Evolutionary conservation across 2,888 invertebrate genomes (phyloP), one percentile per base, ranked within the genome.

Genomic region (Acrobasis consociella): DNA sequence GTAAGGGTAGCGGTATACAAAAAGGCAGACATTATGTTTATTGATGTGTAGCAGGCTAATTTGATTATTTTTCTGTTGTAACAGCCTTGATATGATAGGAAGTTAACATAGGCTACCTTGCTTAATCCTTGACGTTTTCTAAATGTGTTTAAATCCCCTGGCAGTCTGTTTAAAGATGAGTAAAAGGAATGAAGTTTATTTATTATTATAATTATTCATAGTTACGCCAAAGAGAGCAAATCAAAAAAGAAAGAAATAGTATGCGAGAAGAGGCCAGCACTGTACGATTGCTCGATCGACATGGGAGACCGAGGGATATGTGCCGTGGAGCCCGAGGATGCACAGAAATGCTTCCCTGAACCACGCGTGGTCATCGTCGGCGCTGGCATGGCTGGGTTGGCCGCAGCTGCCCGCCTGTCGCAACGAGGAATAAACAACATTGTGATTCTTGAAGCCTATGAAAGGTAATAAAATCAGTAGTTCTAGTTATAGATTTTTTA

Each of bases 321-420:
- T 64, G 82, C 80, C 10, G 67, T 81, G 31, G 85, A 89, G 10
- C 74, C 89, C 9, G 85, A 85, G 66, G 82, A 89, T 58, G 68
- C 82, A 8, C 72, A 81, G 10, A 71, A 78, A 72, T 86, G 86
- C 60, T 86, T 72, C 65, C 71, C 80, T 1, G 94, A 95, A 78
- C 95, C 96, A 0, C 93, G 93, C 0, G 94, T 97, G 17, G 94
- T 97, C 2, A 95, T 97, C 56, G 88, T 97, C 39, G 97, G 97
- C 0, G 97, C 96, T 0, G 97, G 97, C 15, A 94, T 97, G 84
- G 95, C 97, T 0, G 97, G 97, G 2, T 86, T 97, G 13, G 95
- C 96, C 0, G 96, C 97, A 0, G 97, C 97, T 0, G 94, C 95
- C 68, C 93, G 96, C 66, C 93, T 97, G 1, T 81, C 94, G 0